A percentile compares a stretch with the other conserved stretches of the same genome.
These are phyloP conservation scores for Cottus gobio DNA, from an alignment of 2,113 vertebrate species.

Conservation along the genomic window DNA sequence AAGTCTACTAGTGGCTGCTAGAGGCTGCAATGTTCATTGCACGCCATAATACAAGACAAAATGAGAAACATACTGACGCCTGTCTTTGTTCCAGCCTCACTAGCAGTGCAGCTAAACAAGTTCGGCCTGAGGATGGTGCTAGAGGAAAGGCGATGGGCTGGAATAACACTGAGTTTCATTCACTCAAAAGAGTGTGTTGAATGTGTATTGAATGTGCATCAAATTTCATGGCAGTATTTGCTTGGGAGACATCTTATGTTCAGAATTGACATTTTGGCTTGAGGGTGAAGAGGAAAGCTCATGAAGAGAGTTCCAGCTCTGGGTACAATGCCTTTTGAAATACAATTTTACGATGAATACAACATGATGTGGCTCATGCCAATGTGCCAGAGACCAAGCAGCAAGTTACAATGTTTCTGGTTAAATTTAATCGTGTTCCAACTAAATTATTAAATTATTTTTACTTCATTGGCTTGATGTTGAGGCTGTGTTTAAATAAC, in stretches of 20 bases:
- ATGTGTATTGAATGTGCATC: background rate
- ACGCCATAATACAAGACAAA: background rate
- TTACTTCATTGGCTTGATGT: background rate
- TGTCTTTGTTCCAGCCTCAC: background rate
- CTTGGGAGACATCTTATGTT: constrained; percentile 2
- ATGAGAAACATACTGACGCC: background rate
- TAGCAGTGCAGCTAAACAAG: background rate
- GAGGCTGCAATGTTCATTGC: constrained; percentile 3
- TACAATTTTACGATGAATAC: constrained; percentile 5
- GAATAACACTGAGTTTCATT: background rate
- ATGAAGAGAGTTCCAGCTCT: background rate
- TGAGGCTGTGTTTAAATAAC: background rate
- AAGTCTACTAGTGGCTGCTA: background rate
- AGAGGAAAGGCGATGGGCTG: constrained; percentile 47
- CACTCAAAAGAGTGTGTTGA: background rate
- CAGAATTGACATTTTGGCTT: background rate
- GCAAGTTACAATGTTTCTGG: background rate
- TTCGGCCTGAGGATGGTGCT: constrained; percentile 60
- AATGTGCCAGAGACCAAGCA: background rate
- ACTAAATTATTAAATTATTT: background rate
- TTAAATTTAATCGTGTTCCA: background rate
- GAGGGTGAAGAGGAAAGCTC: background rate
- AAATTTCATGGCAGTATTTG: constrained; percentile 12
- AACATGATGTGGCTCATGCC: background rate
- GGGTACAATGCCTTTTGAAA: background rate